Evolutionary conservation across 1,140 invertebrate species (phyloP).

Genomic region (Mamestra configurata): DNA sequence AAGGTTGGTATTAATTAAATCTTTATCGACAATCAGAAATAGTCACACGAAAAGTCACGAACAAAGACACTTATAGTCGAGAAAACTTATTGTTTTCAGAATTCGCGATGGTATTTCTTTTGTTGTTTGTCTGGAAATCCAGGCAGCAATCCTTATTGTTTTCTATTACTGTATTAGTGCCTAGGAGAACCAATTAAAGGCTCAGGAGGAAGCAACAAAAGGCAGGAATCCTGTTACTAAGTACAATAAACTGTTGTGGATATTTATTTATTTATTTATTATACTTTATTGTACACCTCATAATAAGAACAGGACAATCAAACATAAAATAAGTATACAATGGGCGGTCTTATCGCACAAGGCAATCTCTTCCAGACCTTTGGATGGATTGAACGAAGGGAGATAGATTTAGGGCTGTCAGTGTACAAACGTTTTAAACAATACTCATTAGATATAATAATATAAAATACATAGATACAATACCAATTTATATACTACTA

Average conservation of each 20-base stretch:
- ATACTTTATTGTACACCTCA: no score
- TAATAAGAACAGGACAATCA: no score
- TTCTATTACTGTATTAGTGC: background rate
- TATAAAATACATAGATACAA: no score
- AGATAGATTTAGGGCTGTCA: no score
- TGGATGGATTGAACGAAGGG: no score
- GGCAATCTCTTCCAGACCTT: no score
- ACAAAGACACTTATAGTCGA: background rate
- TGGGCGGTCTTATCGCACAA: no score
- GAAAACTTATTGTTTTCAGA: slow-evolving; percentile 17
- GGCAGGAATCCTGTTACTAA: background rate
- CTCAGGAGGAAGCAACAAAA: slow-evolving; percentile 10
- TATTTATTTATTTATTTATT: no score
- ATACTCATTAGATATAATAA: no score
- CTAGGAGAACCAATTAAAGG: slow-evolving; percentile 23
- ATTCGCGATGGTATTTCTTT: slow-evolving; percentile 25
- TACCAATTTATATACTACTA: no score
- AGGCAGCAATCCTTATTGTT: slow-evolving; percentile 15
- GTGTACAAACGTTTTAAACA: no score
- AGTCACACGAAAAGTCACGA: background rate
- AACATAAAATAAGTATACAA: no score
- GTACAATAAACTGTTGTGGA: background rate
- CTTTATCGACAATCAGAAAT: background rate
- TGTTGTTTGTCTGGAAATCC: slow-evolving; percentile 14
- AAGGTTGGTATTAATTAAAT: background rate